phyloP scores from a whole-genome alignment of 1,140 invertebrate species.

The Drosophila nebulosa region DNA sequence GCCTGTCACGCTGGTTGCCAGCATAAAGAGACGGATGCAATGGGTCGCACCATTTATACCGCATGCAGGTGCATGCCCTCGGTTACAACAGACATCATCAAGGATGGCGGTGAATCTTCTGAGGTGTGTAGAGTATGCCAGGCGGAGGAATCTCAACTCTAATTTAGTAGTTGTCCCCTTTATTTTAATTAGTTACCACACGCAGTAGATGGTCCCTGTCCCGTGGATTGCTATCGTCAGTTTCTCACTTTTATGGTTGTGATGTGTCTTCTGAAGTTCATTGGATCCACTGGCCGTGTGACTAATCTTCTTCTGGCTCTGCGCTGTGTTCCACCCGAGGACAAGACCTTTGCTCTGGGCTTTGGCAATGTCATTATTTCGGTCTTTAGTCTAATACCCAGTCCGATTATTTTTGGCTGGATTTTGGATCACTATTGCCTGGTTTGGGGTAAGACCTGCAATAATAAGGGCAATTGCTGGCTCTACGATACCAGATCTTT shows the following conservation, averaged over 20 bases:
- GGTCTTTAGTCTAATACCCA: conserved; percentile 87
- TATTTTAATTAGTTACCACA: conserved; percentile 10
- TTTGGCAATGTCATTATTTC: conserved; percentile 85
- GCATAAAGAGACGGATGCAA: conserved; percentile 40
- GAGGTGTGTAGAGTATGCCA: not conserved
- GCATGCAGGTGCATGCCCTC: conserved; percentile 40
- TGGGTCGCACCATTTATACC: conserved; percentile 69
- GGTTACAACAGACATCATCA: not conserved
- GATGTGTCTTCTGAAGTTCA: conserved; percentile 86
- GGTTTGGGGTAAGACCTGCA: conserved; percentile 88
- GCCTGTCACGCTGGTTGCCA: conserved; percentile 87
- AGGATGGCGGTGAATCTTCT: not conserved
- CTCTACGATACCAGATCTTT: conserved; percentile 85
- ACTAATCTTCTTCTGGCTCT: conserved; percentile 86
- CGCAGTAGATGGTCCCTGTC: conserved; percentile 83
- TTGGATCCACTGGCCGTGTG: conserved; percentile 85
- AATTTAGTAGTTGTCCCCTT: not conserved
- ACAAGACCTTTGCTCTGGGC: conserved; percentile 86
- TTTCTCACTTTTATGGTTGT: conserved; percentile 85
- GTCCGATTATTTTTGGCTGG: conserved; percentile 87
- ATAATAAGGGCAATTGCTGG: conserved; percentile 88
- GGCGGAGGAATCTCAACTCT: not conserved
- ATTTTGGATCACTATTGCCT: conserved; percentile 87
- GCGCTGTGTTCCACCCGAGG: conserved; percentile 86
- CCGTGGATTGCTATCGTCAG: conserved; percentile 84